Evolutionary conservation across 1,140 invertebrate species (phyloP), one percentile per base, ranked within the genome.

Genomic region (Aphelenchoides fujianensis): DNA sequence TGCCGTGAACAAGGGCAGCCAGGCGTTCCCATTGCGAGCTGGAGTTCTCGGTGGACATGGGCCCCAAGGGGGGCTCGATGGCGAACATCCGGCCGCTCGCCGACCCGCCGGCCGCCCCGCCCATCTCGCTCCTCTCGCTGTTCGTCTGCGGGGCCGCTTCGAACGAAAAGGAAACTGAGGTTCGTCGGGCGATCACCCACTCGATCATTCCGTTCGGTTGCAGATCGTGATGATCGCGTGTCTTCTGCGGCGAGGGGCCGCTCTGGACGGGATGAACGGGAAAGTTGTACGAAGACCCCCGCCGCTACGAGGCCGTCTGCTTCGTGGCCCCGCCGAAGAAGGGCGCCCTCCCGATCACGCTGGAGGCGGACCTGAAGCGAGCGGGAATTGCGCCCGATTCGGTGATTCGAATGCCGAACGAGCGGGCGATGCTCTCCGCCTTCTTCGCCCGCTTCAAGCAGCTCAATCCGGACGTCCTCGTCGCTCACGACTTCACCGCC

Each of bases 381-480:
- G 61, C 19, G n/a, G 53, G 52, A 41, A 76, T 79, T 32, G 9
- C n/a, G 16, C 0, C 57, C 3, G 36, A 35, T 27, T 23, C 71
- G 19, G 74, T 79, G 5, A 34, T 30, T n/a, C 62, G 34, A 35
- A 68, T 76, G n/a, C 90, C 5, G 85, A 88, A 74, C 71, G 96
- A 97, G 87, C 85, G 91, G 73, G 90, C 90, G 48, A 86, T 98
- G 1, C 84, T 98, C 0, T 92, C 90, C 71, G 91, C 90, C 84
- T 90, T 95, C 70, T 86, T 95, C 62, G 89, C 90, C 0, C 91
- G 92, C 32, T 90, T 97, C 71, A 89, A 90, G 80, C 91, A 91
- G 82, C 86, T 92, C 36, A 95, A 98, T 87, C 92, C 95, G 0
- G 96, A 98, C 87, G 85, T 97, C 9, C 89, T 97, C 57, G 89